These are phyloP conservation scores for Dryoscopus gambensis DNA, from an alignment of 2,113 vertebrate species.

Conservation along the genomic window DNA sequence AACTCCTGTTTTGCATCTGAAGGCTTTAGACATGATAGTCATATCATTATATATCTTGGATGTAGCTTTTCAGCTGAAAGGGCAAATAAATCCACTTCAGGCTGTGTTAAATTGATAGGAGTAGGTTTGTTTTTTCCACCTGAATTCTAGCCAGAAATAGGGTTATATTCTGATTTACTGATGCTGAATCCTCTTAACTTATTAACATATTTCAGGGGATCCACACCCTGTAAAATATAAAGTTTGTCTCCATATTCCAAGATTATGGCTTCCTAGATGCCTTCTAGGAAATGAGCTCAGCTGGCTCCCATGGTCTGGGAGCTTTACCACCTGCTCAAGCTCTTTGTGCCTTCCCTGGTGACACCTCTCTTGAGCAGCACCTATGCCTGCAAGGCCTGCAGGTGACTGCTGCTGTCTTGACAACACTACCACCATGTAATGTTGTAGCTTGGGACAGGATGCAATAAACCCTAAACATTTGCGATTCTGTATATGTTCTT, in stretches of 20 bases:
- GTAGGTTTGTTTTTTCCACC: background rate
- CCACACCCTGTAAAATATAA: background rate
- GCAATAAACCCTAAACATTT: background rate
- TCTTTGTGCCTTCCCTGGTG: background rate
- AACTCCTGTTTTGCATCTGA: background rate
- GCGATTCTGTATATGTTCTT: accelerated
- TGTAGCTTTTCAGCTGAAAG: background rate
- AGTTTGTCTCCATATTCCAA: background rate
- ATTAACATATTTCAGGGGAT: background rate
- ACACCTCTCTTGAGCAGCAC: background rate
- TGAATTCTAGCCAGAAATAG: background rate
- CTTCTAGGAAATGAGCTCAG: background rate
- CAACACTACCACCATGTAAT: background rate
- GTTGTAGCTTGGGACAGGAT: background rate
- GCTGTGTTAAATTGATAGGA: background rate
- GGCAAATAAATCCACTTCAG: background rate
- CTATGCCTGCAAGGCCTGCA: background rate
- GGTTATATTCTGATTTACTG: background rate
- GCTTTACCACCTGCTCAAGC: background rate
- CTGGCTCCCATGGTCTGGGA: background rate
- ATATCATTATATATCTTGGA: background rate
- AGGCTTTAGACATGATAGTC: background rate
- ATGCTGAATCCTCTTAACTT: background rate
- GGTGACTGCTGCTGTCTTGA: background rate
- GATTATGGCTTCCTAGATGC: background rate